These are phyloP conservation scores for Dyspetes luteomarginatus DNA, from an alignment of 2,888 invertebrate species.

Conservation along the genomic window DNA sequence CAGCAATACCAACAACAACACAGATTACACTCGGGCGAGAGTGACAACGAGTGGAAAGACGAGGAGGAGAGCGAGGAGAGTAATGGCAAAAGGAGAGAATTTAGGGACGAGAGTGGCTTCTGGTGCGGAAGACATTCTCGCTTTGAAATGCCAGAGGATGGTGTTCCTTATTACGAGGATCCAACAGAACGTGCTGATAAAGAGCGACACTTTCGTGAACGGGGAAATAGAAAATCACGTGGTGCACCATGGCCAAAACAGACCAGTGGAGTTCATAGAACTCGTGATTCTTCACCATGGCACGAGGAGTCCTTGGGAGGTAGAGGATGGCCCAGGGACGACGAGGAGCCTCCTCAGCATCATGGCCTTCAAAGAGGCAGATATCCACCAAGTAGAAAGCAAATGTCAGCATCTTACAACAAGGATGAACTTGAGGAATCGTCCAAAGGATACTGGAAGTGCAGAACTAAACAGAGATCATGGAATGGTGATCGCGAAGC, in stretches of 20 bases:
- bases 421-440: constrained; percentile 78
- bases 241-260: constrained; percentile 78
- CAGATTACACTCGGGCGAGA: constrained; percentile 81
- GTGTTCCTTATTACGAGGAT: constrained; percentile 76
- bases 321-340: constrained; percentile 73
- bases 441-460: constrained; percentile 79
- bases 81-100: constrained; percentile 75
- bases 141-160: constrained; percentile 75
- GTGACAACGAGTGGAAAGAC: constrained; percentile 82
- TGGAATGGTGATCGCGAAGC: constrained; percentile 76
- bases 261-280: constrained; percentile 86
- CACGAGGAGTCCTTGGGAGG: constrained; percentile 88
- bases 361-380: constrained; percentile 58
- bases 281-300: constrained; percentile 92
- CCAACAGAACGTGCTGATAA: constrained; percentile 70
- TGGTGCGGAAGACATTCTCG: constrained; percentile 79
- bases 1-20: constrained; percentile 74
- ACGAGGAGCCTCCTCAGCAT: constrained; percentile 75
- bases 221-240: constrained; percentile 72
- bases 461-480: constrained; percentile 74
- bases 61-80: constrained; percentile 83
- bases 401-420: constrained; percentile 72
- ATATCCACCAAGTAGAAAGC: constrained; percentile 75
- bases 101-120: constrained; percentile 81
- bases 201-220: constrained; percentile 75